phyloP scores from a whole-genome alignment of 2,113 vertebrate species.

The Potamarius usumacintae region DNA sequence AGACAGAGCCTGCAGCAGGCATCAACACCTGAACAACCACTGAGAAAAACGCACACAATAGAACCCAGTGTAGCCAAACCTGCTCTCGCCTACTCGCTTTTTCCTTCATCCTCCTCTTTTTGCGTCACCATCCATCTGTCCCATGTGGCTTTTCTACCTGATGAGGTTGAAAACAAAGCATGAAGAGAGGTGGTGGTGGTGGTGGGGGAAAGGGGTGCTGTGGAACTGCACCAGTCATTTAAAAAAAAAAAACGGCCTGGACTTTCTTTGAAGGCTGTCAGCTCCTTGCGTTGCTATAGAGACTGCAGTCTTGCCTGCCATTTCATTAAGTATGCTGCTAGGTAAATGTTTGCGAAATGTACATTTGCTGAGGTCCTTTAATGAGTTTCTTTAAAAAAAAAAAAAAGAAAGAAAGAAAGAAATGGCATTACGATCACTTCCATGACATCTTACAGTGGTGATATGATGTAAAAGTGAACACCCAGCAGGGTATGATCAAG shows the following conservation, averaged over 20 bases:
- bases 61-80: background rate
- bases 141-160: conserved; percentile 30
- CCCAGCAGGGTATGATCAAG: background rate
- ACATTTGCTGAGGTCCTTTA: background rate
- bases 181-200: background rate
- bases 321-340: conserved; percentile 8
- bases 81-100: conserved; percentile 2
- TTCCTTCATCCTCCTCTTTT: conserved; percentile 7
- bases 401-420: background rate
- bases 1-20: conserved; percentile 27
- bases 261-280: conserved; percentile 32
- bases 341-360: conserved; percentile 19
- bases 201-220: no score
- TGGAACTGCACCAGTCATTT: background rate
- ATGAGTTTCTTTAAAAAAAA: background rate
- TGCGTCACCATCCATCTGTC: conserved; percentile 18
- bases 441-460: background rate
- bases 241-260: background rate
- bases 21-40: conserved; percentile 35
- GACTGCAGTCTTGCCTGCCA: conserved; percentile 23
- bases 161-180: conserved; percentile 40
- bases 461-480: background rate
- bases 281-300: conserved; percentile 47
- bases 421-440: background rate
- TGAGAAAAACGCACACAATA: background rate